Evolutionary conservation across 2,888 invertebrate species (phyloP).

Genomic region (Stenodema calcarata): DNA sequence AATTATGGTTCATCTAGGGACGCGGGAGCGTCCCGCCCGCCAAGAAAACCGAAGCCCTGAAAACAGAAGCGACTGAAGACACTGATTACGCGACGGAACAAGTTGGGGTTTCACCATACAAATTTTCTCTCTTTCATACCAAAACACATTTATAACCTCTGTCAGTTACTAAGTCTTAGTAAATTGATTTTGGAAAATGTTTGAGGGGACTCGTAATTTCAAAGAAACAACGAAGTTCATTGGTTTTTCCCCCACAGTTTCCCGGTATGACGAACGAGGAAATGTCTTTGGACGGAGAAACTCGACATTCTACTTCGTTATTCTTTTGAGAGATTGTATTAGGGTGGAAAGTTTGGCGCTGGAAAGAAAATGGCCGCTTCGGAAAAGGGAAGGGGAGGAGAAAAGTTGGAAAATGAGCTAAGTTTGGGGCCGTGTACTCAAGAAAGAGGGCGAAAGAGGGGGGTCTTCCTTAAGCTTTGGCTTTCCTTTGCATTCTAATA

Average conservation of each 20-base stretch:
- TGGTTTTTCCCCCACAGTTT: neutral
- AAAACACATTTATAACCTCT: no score
- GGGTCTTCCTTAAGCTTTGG: slow-evolving; percentile 37
- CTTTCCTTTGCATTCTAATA: slow-evolving; percentile 49
- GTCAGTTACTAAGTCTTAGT: no score
- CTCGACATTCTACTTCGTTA: slow-evolving; percentile 25
- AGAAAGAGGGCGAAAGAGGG: slow-evolving; percentile 37
- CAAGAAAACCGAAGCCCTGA: no score
- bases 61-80: no score
- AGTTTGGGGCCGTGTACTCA: slow-evolving; percentile 49
- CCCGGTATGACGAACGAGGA: neutral
- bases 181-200: no score
- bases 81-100: no score
- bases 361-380: slow-evolving; percentile 43
- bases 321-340: slow-evolving; percentile 34
- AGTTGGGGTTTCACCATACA: no score
- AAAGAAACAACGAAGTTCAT: no score
- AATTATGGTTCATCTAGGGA: no score
- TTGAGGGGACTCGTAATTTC: no score
- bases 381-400: slow-evolving; percentile 5
- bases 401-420: slow-evolving; percentile 54
- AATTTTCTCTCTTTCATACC: no score
- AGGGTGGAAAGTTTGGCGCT: slow-evolving; percentile 26
- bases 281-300: neutral
- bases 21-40: no score